A percentile compares a stretch with the other conserved stretches of the same genome.
These are phyloP conservation scores for Loris lydekkerianus DNA, from an alignment of 2,797 vertebrate genomes.

Conservation along the genomic window DNA sequence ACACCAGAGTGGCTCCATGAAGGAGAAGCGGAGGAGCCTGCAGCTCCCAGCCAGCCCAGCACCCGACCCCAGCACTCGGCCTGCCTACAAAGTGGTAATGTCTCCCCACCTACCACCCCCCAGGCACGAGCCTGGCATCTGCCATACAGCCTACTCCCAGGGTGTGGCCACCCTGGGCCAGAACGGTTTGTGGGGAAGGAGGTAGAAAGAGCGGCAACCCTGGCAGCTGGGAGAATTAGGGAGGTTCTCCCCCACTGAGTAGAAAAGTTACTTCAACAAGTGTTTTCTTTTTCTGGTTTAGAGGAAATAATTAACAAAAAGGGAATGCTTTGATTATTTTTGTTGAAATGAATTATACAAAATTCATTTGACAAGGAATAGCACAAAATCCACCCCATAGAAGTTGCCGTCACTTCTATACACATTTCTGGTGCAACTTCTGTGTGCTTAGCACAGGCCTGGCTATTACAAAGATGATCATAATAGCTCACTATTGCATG, in stretches of 20 bases:
- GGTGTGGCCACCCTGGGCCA: not conserved
- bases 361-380: not conserved
- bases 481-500: fast-evolving
- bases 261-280: not conserved
- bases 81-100: slow-evolving; percentile 94
- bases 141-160: not conserved
- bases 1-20: slow-evolving; percentile 95
- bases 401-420: not conserved
- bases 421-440: not conserved
- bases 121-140: fast-evolving
- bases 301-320: not conserved
- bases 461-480: not conserved
- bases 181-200: not conserved
- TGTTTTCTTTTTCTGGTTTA: not conserved
- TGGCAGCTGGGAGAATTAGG: not conserved
- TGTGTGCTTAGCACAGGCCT: not conserved
- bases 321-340: not conserved
- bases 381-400: not conserved
- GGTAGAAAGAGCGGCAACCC: no score
- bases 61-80: slow-evolving; percentile 84
- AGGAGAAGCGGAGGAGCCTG: slow-evolving; percentile 95
- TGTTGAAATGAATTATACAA: not conserved
- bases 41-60: slow-evolving; percentile 93
- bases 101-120: fast-evolving
- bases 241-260: not conserved